These are phyloP conservation scores for Leptinotarsa tumamoca DNA, from an alignment of 2,888 invertebrate genomes.

Conservation along the genomic window DNA sequence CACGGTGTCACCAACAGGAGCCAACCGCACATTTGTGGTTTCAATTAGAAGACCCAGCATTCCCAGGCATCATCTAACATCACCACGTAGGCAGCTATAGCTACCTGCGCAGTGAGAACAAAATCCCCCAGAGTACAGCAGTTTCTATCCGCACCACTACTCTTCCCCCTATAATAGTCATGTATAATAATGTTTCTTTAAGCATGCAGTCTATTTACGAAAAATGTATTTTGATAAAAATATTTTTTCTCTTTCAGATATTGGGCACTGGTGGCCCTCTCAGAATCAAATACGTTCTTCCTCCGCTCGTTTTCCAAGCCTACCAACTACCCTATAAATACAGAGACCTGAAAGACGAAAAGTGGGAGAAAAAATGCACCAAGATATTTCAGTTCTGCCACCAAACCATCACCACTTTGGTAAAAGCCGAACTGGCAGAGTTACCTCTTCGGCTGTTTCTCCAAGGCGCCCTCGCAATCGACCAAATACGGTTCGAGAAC, in stretches of 20 bases:
- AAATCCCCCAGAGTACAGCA: too few relatives aligned
- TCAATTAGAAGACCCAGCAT: too few relatives aligned
- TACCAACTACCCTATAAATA: slow-evolving; percentile 90
- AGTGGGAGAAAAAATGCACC: slow-evolving; percentile 98
- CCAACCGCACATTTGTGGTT: too few relatives aligned
- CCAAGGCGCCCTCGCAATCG: slow-evolving; percentile 94
- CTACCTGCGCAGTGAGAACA: too few relatives aligned
- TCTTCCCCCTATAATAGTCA: too few relatives aligned
- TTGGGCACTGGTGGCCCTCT: slow-evolving; percentile 91
- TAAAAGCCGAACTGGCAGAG: slow-evolving; percentile 95
- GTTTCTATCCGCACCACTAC: too few relatives aligned
- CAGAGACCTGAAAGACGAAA: slow-evolving; percentile 86
- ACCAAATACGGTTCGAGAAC: slow-evolving; percentile 92
- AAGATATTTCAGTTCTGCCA: slow-evolving; percentile 99
- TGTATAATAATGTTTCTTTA: too few relatives aligned
- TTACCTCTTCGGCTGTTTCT: slow-evolving; percentile 92
- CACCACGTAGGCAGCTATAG: too few relatives aligned
- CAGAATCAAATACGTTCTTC: slow-evolving; percentile 90
- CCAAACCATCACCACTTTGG: slow-evolving; percentile 92
- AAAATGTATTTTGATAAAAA: background rate
- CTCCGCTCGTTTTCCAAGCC: slow-evolving; percentile 94
- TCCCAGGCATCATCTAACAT: too few relatives aligned
- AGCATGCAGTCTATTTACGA: too few relatives aligned
- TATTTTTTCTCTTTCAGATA: slow-evolving; percentile 62
- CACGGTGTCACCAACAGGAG: too few relatives aligned